Percentiles rank a stretch among this genome's conserved stretches.
Evolutionary conservation across 2,888 invertebrate species (phyloP).

Genomic region (Melanophora roralis): DNA sequence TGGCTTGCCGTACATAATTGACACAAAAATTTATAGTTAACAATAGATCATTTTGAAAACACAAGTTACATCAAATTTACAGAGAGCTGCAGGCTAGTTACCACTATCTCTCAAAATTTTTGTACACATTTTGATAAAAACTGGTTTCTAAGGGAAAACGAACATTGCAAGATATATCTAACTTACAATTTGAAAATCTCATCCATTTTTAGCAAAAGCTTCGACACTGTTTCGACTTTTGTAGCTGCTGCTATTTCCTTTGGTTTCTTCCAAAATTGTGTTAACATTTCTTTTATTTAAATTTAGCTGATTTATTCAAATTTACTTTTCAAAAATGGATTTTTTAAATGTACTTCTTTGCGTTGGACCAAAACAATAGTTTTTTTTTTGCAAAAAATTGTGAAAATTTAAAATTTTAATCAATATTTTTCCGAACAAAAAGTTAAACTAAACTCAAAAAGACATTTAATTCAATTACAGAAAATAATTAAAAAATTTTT

Average conservation of each 20-base stretch:
- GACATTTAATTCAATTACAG: neutral
- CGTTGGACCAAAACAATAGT: neutral
- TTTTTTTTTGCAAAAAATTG: neutral
- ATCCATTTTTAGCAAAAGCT: conserved; percentile 54
- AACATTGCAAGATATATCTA: too few species aligned
- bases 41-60: too few species aligned
- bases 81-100: too few species aligned
- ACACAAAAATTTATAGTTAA: too few species aligned
- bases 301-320: neutral
- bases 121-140: too few species aligned
- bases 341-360: neutral
- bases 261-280: conserved; percentile 40
- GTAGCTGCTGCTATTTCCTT: neutral
- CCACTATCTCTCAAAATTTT: too few species aligned
- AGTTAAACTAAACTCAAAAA: conserved; percentile 1
- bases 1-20: too few species aligned
- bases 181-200: conserved; percentile 64
- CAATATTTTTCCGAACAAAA: neutral
- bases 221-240: conserved; percentile 51
- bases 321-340: neutral
- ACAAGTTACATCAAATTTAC: too few species aligned
- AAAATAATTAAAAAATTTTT: too few species aligned
- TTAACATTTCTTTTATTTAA: conserved; percentile 33
- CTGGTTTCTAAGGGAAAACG: too few species aligned
- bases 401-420: conserved; percentile 10